phyloP scores from a whole-genome alignment of 1,140 invertebrate genomes.

The Lethrus apterus region DNA sequence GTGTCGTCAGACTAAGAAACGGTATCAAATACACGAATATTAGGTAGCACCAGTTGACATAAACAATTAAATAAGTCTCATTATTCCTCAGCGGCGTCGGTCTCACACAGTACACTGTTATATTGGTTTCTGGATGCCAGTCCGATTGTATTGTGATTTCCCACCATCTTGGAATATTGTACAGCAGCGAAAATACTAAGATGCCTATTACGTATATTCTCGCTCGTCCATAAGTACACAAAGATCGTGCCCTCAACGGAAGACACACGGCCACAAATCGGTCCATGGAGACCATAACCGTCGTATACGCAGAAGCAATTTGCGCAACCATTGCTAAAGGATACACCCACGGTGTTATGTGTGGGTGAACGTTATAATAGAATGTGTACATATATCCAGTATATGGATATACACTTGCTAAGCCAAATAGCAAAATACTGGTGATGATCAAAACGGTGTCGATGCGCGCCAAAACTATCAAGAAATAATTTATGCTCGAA shows the following conservation, averaged over 20 bases:
- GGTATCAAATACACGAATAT: constrained; percentile 89
- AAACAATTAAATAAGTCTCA: constrained; percentile 70
- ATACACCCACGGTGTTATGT: constrained; percentile 74
- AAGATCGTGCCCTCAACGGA: constrained; percentile 75
- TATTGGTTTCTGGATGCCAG: constrained; percentile 46
- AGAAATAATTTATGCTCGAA: constrained; percentile 87
- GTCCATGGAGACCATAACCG: constrained; percentile 91
- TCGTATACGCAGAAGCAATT: constrained; percentile 91
- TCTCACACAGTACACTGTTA: constrained; percentile 61
- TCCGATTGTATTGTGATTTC: constrained; percentile 50
- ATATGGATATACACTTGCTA: constrained; percentile 77
- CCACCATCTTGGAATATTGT: constrained; percentile 78
- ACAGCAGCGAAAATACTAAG: constrained; percentile 72
- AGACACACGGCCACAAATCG: constrained; percentile 95
- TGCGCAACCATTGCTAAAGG: constrained; percentile 82
- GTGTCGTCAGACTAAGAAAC: constrained; percentile 71
- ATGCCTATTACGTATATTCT: constrained; percentile 79
- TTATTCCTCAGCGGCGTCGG: constrained; percentile 64
- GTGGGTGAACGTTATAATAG: constrained; percentile 71
- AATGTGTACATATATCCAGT: constrained; percentile 67
- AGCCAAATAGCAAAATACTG: constrained; percentile 78
- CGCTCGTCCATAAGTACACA: constrained; percentile 87
- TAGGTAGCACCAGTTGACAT: constrained; percentile 89
- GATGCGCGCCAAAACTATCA: constrained; percentile 84
- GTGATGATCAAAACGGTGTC: constrained; percentile 84